Evolutionary conservation across 2,113 vertebrate genomes (phyloP).

Genomic region (Ascaphus truei): DNA sequence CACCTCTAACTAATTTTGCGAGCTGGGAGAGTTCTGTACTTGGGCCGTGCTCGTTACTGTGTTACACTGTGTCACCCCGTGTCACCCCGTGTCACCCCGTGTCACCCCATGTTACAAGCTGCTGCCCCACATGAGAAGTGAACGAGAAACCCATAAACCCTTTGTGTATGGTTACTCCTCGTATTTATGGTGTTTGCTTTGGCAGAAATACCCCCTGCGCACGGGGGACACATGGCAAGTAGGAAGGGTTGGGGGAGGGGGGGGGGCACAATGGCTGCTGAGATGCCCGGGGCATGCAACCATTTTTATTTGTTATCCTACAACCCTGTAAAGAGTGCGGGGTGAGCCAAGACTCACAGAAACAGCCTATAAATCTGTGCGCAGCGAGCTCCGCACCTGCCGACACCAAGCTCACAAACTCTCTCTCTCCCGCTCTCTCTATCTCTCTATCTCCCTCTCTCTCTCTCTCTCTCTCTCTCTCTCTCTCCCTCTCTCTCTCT

Average conservation of each 20-base stretch:
- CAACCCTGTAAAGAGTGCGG: slow-evolving; percentile 5
- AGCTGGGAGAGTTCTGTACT: not conserved
- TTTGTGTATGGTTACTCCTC: not conserved
- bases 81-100: not conserved
- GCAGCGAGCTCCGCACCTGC: slow-evolving; percentile 23
- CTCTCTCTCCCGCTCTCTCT: not conserved
- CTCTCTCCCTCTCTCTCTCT: not conserved
- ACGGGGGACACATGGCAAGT: not conserved
- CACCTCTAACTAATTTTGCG: no score
- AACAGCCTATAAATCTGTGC: slow-evolving; percentile 31
- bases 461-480: no score
- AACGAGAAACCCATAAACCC: slow-evolving; percentile 30
- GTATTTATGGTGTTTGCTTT: slow-evolving; percentile 4
- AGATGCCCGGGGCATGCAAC: slow-evolving; percentile 23
- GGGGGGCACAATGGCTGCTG: slow-evolving; percentile 2
- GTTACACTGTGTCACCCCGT: not conserved
- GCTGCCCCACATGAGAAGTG: slow-evolving; percentile 9
- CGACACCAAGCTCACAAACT: slow-evolving; percentile 7
- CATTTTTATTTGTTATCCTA: slow-evolving; percentile 30
- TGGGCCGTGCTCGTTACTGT: not conserved
- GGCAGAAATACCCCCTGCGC: not conserved
- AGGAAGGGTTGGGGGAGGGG: not conserved
- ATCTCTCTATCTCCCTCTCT: not conserved
- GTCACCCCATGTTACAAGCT: slow-evolving; percentile 15
- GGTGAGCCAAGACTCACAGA: slow-evolving; percentile 35